phyloP scores from a whole-genome alignment of 2,797 vertebrate species.

The Etheostoma nigrum region DNA sequence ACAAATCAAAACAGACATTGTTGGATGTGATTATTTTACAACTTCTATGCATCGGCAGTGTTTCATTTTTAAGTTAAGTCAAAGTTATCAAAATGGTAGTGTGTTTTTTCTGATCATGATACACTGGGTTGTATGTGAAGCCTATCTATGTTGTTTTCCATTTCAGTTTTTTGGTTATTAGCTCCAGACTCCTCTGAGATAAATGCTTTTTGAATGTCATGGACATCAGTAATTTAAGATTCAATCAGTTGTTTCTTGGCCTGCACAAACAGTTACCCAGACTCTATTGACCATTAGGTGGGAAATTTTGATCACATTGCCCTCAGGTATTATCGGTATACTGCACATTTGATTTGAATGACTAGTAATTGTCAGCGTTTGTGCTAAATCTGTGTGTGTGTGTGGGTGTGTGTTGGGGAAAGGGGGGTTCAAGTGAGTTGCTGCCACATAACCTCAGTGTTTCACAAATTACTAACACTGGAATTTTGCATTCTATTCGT shows the following conservation, averaged over 20 bases:
- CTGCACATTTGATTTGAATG: constrained; percentile 53
- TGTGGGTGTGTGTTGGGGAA: neutral
- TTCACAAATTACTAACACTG: constrained; percentile 51
- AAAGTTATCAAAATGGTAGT: neutral
- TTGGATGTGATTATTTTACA: neutral
- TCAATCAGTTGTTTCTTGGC: constrained; percentile 54
- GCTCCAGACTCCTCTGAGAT: constrained; percentile 32
- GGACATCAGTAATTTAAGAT: constrained; percentile 44
- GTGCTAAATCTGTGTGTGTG: constrained; percentile 15
- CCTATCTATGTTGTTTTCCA: constrained; percentile 21
- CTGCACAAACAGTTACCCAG: constrained; percentile 46
- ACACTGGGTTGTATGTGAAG: neutral
- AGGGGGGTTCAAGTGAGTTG: neutral
- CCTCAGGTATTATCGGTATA: constrained; percentile 67
- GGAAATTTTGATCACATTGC: constrained; percentile 61
- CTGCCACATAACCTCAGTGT: constrained; percentile 41
- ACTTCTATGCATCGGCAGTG: neutral
- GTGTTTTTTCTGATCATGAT: constrained; percentile 12
- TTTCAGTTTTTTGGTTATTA: constrained; percentile 39
- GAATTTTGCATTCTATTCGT: constrained; percentile 60
- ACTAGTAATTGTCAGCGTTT: constrained; percentile 66
- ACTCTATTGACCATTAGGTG: constrained; percentile 63
- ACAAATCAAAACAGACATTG: neutral
- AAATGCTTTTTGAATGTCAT: constrained; percentile 50
- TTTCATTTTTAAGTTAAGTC: constrained; percentile 16